Evolutionary conservation across 2,888 invertebrate species (phyloP).

Genomic region (Buathra laborator): DNA sequence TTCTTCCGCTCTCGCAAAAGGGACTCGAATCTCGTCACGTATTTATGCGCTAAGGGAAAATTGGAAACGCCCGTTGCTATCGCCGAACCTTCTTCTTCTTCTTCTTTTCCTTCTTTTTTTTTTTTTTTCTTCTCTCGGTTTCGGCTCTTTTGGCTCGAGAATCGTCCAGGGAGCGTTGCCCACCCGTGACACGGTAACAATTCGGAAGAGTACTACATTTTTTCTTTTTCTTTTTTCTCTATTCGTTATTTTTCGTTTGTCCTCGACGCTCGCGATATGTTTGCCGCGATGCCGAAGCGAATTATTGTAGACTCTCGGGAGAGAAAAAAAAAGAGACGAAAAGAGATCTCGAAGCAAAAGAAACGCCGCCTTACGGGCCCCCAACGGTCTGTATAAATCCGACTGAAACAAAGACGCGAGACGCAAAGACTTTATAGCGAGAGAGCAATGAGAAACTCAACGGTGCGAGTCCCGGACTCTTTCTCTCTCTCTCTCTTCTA

Average conservation of each 20-base stretch:
- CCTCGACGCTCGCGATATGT: no score
- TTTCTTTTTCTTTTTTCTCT: no score
- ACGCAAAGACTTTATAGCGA: neutral
- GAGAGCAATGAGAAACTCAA: constrained; percentile 1
- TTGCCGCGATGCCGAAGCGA: no score
- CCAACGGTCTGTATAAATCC: neutral
- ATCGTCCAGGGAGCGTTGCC: constrained; percentile 12
- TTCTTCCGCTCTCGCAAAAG: neutral
- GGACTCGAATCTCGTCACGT: constrained; percentile 33
- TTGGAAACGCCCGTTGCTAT: constrained; percentile 34
- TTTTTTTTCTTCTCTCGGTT: neutral
- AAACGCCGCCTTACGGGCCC: neutral
- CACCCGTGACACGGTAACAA: neutral
- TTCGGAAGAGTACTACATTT: constrained; percentile 3
- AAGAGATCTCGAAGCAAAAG: neutral
- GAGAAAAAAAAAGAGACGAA: no score
- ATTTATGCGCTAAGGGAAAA: constrained; percentile 50
- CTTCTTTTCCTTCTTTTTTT: neutral
- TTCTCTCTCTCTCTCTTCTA: no score
- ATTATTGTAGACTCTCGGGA: neutral
- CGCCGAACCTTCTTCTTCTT: neutral
- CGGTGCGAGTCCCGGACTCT: neutral
- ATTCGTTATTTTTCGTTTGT: no score
- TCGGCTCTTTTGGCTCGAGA: neutral
- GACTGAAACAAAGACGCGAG: neutral